These are phyloP conservation scores for Amphipyra tragopoginis DNA, from an alignment of 2,888 invertebrate species.

Conservation along the genomic window DNA sequence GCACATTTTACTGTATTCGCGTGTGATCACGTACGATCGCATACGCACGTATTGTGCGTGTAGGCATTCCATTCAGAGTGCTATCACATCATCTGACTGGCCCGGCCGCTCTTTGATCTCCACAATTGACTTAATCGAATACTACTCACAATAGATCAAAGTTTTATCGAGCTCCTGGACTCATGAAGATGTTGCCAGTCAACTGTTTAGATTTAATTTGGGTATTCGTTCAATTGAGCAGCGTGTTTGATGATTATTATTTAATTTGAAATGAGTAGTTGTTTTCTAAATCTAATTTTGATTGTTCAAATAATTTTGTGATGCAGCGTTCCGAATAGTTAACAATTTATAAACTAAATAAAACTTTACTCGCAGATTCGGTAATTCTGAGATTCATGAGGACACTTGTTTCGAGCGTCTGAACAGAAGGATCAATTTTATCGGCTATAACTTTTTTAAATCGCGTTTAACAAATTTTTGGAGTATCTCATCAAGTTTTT, in stretches of 20 bases:
- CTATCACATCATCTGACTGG: conserved; percentile 53
- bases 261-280: conserved; percentile 18
- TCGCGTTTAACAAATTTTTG: no score
- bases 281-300: conserved; percentile 8
- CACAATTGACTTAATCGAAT: conserved; percentile 83
- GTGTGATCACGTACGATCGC: conserved; percentile 53
- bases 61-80: conserved; percentile 67
- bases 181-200: conserved; percentile 61
- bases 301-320: conserved; percentile 10
- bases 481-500: no score
- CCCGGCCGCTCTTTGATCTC: conserved; percentile 69
- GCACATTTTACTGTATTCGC: conserved; percentile 33
- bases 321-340: no score
- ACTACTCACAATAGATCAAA: conserved; percentile 73
- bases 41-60: conserved; percentile 65
- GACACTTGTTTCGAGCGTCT: no score
- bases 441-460: no score
- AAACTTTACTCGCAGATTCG: no score
- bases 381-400: no score
- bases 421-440: no score
- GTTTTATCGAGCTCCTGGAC: conserved; percentile 66
- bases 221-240: conserved; percentile 41
- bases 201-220: conserved; percentile 52
- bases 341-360: no score
- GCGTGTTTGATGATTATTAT: conserved; percentile 15